These are phyloP conservation scores for Microtus montanus DNA, from an alignment of 2,113 vertebrate species.

Conservation along the genomic window DNA sequence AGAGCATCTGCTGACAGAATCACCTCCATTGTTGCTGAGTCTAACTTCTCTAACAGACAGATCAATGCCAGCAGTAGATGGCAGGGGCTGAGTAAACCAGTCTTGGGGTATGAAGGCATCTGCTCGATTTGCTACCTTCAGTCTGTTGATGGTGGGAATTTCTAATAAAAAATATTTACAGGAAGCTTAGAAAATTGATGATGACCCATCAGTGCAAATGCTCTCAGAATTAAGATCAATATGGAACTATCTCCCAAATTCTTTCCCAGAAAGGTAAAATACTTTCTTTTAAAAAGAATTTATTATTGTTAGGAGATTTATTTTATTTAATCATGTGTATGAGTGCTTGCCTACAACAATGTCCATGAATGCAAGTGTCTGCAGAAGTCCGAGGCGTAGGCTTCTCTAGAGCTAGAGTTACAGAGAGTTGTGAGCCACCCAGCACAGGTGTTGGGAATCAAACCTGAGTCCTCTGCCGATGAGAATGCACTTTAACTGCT, in stretches of 20 bases:
- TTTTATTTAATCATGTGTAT: neutral
- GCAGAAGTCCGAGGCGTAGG: neutral
- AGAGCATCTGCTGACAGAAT: neutral
- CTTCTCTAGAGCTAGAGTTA: neutral
- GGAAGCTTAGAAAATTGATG: neutral
- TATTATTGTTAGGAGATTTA: neutral
- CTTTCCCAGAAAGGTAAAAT: constrained; percentile 1
- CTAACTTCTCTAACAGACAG: neutral
- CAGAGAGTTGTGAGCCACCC: neutral
- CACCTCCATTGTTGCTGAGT: neutral
- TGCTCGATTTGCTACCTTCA: neutral
- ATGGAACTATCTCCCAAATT: neutral
- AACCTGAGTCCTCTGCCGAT: neutral
- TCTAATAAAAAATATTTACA: neutral
- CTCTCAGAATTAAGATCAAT: constrained; percentile 23
- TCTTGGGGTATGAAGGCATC: neutral
- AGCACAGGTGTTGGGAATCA: neutral
- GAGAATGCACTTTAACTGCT: neutral
- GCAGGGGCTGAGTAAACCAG: neutral
- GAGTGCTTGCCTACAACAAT: neutral
- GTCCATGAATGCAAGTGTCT: neutral
- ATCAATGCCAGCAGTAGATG: neutral
- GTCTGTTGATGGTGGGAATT: neutral
- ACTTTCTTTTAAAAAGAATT: neutral
- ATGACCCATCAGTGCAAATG: neutral